Percentiles rank a stretch among this genome's conserved stretches.
These are phyloP conservation scores for Drosophila nigrodunni DNA, from an alignment of 1,140 invertebrate species.

Conservation along the genomic window DNA sequence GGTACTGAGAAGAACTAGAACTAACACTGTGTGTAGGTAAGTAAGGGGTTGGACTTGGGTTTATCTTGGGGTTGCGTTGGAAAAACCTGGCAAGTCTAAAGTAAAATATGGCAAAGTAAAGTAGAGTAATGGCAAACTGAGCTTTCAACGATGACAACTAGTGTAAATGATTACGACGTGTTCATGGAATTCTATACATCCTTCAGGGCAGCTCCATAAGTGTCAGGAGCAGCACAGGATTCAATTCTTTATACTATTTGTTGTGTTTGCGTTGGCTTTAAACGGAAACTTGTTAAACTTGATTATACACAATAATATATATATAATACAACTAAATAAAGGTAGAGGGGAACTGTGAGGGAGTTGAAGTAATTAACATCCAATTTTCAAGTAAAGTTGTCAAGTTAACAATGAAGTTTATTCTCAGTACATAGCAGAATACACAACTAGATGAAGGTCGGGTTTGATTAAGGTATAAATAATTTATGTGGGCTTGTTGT, in stretches of 20 bases:
- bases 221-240: conserved; percentile 72
- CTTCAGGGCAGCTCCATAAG: conserved; percentile 63
- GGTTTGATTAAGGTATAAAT: conserved; percentile 76
- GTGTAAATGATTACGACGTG: conserved; percentile 79
- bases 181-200: conserved; percentile 49
- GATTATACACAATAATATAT: neutral
- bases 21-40: conserved; percentile 1
- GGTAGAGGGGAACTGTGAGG: conserved; percentile 34
- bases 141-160: conserved; percentile 77
- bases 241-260: conserved; percentile 68
- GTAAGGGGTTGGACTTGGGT: neutral
- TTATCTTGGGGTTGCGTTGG: neutral
- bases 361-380: conserved; percentile 71
- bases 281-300: conserved; percentile 52
- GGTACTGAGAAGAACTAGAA: conserved; percentile 22
- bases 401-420: conserved; percentile 73
- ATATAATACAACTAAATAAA: conserved; percentile 15
- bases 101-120: conserved; percentile 34
- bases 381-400: conserved; percentile 66
- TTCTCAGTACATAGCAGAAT: conserved; percentile 3
- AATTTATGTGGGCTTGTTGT: conserved; percentile 68
- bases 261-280: conserved; percentile 21
- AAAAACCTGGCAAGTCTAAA: conserved; percentile 7
- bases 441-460: conserved; percentile 10
- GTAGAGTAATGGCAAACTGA: conserved; percentile 18